Conservation (phyloP, 2,888 invertebrate species). For the Drosophila longiperda region DNA sequence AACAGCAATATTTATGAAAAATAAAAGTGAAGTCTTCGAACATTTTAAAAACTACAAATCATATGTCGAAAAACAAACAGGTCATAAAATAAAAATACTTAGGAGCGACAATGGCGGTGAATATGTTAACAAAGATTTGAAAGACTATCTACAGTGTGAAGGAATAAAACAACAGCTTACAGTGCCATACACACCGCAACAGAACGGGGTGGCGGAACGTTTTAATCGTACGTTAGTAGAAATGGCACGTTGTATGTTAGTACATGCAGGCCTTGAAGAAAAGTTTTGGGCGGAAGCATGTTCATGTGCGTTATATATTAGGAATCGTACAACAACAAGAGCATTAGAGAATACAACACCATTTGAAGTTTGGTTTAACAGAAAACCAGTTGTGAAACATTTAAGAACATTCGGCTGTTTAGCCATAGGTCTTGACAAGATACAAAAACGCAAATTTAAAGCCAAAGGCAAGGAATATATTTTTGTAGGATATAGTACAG, state of each 20-base stretch:
- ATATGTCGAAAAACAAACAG: slow-evolving; percentile 2
- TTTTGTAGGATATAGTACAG: slow-evolving; percentile 14
- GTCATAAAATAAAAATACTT: too few relatives aligned
- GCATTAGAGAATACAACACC: slow-evolving; percentile 9
- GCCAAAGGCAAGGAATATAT: slow-evolving; percentile 24
- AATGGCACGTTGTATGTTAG: slow-evolving; percentile 15
- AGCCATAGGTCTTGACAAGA: slow-evolving; percentile 19
- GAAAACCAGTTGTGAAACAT: slow-evolving; percentile 3
- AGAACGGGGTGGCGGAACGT: slow-evolving; percentile 6
- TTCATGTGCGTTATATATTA: slow-evolving; percentile 7
- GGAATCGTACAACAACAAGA: slow-evolving; percentile 5
- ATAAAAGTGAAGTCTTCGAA: slow-evolving; percentile 5
- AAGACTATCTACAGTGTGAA: too few relatives aligned
- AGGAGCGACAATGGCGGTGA: too few relatives aligned
- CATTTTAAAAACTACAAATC: slow-evolving; percentile 3
- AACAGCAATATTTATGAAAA: slow-evolving; percentile 2
- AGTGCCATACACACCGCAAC: slow-evolving; percentile 3
- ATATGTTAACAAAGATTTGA: too few relatives aligned
- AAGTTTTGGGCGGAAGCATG: slow-evolving; percentile 14
- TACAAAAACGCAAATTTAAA: slow-evolving; percentile 8
- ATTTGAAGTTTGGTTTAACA: slow-evolving; percentile 8
- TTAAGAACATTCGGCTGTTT: slow-evolving; percentile 21
- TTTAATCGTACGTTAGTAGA: slow-evolving; percentile 2
- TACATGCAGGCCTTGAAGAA: slow-evolving; percentile 7
- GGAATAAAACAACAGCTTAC: neutral